These are phyloP conservation scores for Thamnophis elegans DNA, from an alignment of 2,797 vertebrate species.

Conservation along the genomic window DNA sequence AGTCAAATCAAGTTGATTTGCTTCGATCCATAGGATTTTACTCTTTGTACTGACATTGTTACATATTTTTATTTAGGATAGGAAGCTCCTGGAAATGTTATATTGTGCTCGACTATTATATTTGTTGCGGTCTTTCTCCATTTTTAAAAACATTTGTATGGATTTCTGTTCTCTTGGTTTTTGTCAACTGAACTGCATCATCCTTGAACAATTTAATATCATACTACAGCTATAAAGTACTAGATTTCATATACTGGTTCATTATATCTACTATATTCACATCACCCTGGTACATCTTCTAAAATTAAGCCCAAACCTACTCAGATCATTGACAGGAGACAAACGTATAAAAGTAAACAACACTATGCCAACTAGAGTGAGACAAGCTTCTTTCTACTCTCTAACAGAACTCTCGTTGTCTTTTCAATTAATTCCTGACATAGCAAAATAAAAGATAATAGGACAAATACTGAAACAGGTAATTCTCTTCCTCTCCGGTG, in stretches of 20 bases:
- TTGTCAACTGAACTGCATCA: conserved; percentile 14
- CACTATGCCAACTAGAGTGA: background rate
- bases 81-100: background rate
- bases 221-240: background rate
- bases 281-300: background rate
- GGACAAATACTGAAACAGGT: background rate
- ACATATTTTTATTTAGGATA: background rate
- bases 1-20: background rate
- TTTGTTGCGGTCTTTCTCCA: background rate
- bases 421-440: background rate
- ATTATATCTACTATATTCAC: background rate
- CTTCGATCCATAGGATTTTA: background rate
- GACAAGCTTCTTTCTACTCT: background rate
- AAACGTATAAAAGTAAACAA: conserved; percentile 1
- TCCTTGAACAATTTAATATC: conserved; percentile 3
- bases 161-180: background rate
- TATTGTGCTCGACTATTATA: background rate
- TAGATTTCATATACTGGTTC: background rate
- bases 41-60: background rate
- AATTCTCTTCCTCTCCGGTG: background rate
- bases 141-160: background rate
- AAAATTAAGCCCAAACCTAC: background rate
- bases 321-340: background rate
- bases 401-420: background rate
- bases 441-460: background rate